Conservation (phyloP, 2,797 vertebrate species). For the Esox masquinongy region DNA sequence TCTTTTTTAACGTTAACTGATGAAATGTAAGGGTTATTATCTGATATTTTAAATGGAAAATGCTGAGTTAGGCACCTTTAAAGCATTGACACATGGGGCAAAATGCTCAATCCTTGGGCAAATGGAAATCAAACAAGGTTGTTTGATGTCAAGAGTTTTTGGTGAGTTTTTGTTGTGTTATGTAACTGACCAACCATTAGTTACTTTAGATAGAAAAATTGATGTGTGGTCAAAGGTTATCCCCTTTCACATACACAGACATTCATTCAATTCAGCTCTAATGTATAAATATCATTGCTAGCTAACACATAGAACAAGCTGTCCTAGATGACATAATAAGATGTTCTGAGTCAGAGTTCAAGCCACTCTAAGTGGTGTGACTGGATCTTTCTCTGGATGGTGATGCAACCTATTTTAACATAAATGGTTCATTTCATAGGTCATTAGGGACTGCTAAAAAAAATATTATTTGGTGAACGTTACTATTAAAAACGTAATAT, state of each 20-base stretch:
- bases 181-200: not conserved
- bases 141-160: not conserved
- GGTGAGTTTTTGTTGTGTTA: not conserved
- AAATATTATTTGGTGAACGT: not conserved
- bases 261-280: not conserved
- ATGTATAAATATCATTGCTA: not conserved
- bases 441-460: not conserved
- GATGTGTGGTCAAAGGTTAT: conserved; percentile 6
- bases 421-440: not conserved
- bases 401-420: not conserved
- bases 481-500: not conserved
- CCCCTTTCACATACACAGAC: conserved; percentile 7
- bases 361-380: not conserved
- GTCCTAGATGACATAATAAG: not conserved
- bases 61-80: too few relatives aligned
- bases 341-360: not conserved
- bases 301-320: not conserved
- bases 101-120: too few relatives aligned
- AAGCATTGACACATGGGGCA: too few relatives aligned
- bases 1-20: too few relatives aligned
- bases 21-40: too few relatives aligned
- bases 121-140: too few relatives aligned
- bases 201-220: not conserved
- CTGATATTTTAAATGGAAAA: too few relatives aligned
- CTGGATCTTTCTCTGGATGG: not conserved